phyloP scores from a whole-genome alignment of 2,888 invertebrate genomes.

The Luffia ferchaultella region DNA sequence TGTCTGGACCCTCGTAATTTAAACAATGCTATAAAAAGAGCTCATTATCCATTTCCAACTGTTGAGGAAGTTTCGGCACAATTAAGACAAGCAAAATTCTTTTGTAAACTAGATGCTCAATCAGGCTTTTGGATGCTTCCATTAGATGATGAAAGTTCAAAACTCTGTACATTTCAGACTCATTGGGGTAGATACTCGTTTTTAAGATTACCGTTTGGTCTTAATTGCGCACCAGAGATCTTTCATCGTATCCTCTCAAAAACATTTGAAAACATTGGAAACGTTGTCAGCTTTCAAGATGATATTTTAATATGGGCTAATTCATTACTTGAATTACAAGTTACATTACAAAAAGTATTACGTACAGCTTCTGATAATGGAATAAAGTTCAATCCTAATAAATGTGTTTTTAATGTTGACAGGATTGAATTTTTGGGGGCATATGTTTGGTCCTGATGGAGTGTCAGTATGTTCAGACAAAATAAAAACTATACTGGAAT shows the following conservation, averaged over 20 bases:
- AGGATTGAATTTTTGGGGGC: conserved; percentile 15
- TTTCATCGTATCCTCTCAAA: conserved; percentile 15
- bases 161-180: conserved; percentile 18
- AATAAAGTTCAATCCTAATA: conserved; percentile 16
- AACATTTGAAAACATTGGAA: conserved; percentile 12
- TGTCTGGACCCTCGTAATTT: conserved; percentile 18
- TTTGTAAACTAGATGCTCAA: conserved; percentile 15
- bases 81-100: conserved; percentile 13
- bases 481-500: conserved; percentile 13
- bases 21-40: conserved; percentile 15
- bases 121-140: conserved; percentile 17
- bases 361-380: conserved; percentile 13
- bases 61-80: conserved; percentile 15
- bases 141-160: conserved; percentile 10
- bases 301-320: conserved; percentile 16
- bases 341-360: no score
- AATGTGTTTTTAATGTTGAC: conserved; percentile 8
- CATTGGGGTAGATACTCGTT: conserved; percentile 15
- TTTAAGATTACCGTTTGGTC: conserved; percentile 14
- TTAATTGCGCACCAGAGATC: conserved; percentile 15
- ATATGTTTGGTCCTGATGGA: conserved; percentile 14
- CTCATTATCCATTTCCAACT: conserved; percentile 17
- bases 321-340: conserved; percentile 11
- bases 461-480: conserved; percentile 10
- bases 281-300: conserved; percentile 13